A percentile compares a stretch with the other conserved stretches of the same genome.
Conservation (phyloP, 1,140 invertebrate species). For the Heliconius hermathena region DNA sequence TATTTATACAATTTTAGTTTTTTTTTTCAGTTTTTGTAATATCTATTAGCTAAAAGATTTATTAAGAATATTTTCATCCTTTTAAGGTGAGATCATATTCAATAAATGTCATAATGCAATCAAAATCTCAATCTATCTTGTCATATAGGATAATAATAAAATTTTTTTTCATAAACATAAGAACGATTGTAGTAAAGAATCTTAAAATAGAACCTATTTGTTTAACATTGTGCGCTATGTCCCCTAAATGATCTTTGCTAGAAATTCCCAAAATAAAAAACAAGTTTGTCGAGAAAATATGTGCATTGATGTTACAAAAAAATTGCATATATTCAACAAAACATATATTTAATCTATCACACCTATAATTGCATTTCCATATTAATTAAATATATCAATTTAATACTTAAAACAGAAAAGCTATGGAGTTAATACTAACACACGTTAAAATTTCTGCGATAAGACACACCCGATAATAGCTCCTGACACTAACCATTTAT, state of each 20-base stretch:
- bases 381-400: background rate
- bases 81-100: background rate
- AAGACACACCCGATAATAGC: background rate
- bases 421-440: background rate
- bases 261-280: background rate
- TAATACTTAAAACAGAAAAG: background rate
- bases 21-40: no score
- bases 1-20: no score
- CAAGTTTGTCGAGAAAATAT: background rate
- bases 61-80: no score
- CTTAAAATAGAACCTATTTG: background rate
- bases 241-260: background rate
- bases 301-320: background rate
- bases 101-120: background rate
- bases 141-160: background rate
- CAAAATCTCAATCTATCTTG: background rate
- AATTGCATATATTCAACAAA: background rate
- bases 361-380: background rate
- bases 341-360: background rate
- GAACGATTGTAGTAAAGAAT: background rate
- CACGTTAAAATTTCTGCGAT: background rate
- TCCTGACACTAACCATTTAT: background rate
- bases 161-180: background rate
- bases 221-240: background rate
- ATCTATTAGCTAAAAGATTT: no score